Conservation (phyloP, 2,797 vertebrate species). For the Okamejei kenojei region DNA sequence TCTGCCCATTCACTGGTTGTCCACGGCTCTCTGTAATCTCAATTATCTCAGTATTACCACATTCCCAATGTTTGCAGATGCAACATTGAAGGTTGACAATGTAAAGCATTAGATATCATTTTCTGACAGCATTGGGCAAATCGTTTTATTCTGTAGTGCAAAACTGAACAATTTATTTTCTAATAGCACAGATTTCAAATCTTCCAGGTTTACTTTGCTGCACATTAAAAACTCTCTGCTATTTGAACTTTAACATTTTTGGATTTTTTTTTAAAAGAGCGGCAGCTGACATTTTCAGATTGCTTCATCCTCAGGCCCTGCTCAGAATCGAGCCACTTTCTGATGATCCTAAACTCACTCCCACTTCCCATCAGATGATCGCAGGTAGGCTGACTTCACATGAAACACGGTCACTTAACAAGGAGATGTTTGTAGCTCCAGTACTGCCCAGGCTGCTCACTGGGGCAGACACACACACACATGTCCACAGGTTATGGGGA, state of each 20-base stretch:
- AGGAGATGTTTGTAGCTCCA: neutral
- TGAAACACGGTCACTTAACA: neutral
- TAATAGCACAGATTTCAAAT: neutral
- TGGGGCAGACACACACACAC: neutral
- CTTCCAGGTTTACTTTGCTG: neutral
- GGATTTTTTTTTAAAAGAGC: neutral
- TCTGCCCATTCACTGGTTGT: too few relatives aligned
- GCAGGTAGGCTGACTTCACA: neutral
- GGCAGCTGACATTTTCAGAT: neutral
- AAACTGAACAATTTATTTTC: neutral
- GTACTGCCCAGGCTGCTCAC: neutral
- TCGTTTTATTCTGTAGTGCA: neutral
- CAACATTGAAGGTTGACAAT: neutral
- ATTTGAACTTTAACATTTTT: neutral
- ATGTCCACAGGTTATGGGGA: too few relatives aligned
- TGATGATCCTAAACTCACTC: neutral
- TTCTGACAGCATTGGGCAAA: neutral
- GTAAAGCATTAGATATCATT: neutral
- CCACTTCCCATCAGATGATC: neutral
- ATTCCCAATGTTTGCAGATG: neutral
- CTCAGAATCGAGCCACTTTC: neutral
- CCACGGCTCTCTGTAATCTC: too few relatives aligned
- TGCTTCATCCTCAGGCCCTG: neutral
- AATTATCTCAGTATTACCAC: too few relatives aligned
- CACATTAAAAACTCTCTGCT: neutral